Percentiles rank a stretch among this genome's conserved stretches.
Evolutionary conservation across 2,113 vertebrate species (phyloP).

Genomic region (Suncus etruscus): DNA sequence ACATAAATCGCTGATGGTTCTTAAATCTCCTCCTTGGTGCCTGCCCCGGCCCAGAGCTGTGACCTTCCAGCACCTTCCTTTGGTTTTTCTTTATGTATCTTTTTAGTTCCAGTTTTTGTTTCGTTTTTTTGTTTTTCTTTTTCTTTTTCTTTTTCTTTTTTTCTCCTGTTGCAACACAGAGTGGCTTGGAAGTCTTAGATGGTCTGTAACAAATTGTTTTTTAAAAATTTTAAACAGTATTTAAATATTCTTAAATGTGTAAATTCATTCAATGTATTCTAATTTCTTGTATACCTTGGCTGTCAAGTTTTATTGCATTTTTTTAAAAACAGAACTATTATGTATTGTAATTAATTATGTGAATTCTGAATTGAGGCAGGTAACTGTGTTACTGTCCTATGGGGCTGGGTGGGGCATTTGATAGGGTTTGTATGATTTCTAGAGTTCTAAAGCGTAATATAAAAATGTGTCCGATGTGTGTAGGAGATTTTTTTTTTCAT

Average conservation of each 20-base stretch:
- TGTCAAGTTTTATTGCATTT: slow-evolving; percentile 91
- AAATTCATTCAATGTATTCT: slow-evolving; percentile 92
- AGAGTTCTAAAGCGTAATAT: slow-evolving; percentile 89
- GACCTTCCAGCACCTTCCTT: slow-evolving; percentile 91
- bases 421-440: slow-evolving; percentile 90
- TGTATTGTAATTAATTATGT: slow-evolving; percentile 91
- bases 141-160: too few relatives aligned
- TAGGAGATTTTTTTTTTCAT: slow-evolving; percentile 83
- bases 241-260: slow-evolving; percentile 93
- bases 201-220: slow-evolving; percentile 89
- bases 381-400: slow-evolving; percentile 84
- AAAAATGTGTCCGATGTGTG: slow-evolving; percentile 84
- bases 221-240: slow-evolving; percentile 88
- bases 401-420: slow-evolving; percentile 85
- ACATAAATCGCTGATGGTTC: slow-evolving; percentile 91
- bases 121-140: too few relatives aligned
- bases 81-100: slow-evolving; percentile 66
- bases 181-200: slow-evolving; percentile 99
- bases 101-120: slow-evolving; percentile 83
- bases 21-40: slow-evolving; percentile 33
- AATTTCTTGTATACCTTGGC: slow-evolving; percentile 89
- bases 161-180: slow-evolving; percentile 94
- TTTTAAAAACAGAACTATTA: slow-evolving; percentile 87
- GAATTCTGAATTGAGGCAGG: slow-evolving; percentile 89
- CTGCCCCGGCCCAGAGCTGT: slow-evolving; percentile 89